Percentiles rank a stretch among this genome's conserved stretches.
Evolutionary conservation across 1,140 invertebrate species (phyloP).

Genomic region (Holotrichia oblita): DNA sequence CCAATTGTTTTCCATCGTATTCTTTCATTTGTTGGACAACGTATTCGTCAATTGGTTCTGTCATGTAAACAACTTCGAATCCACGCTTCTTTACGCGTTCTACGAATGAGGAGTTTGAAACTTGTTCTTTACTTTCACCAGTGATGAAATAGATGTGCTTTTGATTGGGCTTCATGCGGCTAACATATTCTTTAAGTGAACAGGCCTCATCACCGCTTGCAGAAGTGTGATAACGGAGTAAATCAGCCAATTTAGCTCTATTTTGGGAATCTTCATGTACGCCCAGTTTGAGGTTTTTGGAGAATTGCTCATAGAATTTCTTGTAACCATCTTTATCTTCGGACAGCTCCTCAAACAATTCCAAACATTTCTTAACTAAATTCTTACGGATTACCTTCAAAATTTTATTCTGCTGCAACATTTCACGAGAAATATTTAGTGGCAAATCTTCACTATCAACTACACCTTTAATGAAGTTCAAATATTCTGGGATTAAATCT

Average conservation of each 20-base stretch:
- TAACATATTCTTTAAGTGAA: conserved; percentile 95
- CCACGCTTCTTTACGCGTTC: conserved; percentile 97
- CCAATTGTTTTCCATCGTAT: conserved; percentile 95
- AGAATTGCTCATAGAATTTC: conserved; percentile 99
- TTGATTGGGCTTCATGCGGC: conserved; percentile 98
- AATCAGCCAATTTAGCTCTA: conserved; percentile 91
- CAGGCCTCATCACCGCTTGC: conserved; percentile 93
- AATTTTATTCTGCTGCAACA: conserved; percentile 99
- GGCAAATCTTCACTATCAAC: conserved; percentile 98
- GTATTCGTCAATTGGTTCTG: conserved; percentile 99
- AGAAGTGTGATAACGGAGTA: conserved; percentile 93
- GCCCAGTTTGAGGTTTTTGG: conserved; percentile 97
- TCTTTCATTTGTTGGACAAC: conserved; percentile 98
- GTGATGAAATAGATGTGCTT: conserved; percentile 99
- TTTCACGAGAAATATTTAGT: conserved; percentile 98
- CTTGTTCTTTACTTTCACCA: conserved; percentile 93
- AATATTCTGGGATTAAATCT: conserved; percentile 97
- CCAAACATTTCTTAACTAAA: conserved; percentile 97
- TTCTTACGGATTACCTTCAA: conserved; percentile 98
- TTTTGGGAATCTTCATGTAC: conserved; percentile 98
- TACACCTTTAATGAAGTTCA: conserved; percentile 97
- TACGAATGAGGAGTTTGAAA: conserved; percentile 97
- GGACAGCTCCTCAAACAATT: conserved; percentile 93
- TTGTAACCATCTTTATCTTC: conserved; percentile 98
- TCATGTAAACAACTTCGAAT: conserved; percentile 99